Percentiles rank a stretch among this genome's conserved stretches.
Evolutionary conservation across 2,888 invertebrate genomes (phyloP).

Genomic region (Laspeyria flexula): DNA sequence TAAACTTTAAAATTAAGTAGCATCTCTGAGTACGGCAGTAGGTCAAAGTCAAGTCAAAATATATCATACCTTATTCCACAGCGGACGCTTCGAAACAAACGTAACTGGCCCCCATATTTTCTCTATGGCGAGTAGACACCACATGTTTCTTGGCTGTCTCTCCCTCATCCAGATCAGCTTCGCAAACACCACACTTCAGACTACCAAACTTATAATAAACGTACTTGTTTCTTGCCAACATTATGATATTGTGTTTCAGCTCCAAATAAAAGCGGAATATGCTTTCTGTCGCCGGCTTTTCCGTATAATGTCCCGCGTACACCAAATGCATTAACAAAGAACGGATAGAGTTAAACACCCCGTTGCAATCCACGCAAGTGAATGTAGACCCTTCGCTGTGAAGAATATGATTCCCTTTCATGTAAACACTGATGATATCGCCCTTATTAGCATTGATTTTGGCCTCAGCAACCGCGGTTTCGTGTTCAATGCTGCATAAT

Average conservation of each 20-base stretch:
- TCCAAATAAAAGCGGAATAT: slow-evolving; percentile 80
- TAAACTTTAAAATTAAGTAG: too few species aligned
- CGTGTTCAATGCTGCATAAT: slow-evolving; percentile 66
- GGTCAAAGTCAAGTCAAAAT: too few species aligned
- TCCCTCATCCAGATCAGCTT: slow-evolving; percentile 65
- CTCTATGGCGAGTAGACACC: slow-evolving; percentile 71
- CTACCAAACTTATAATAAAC: slow-evolving; percentile 74
- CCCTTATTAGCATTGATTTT: slow-evolving; percentile 61
- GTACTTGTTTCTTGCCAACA: slow-evolving; percentile 76
- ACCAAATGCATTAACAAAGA: slow-evolving; percentile 72
- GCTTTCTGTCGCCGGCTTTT: slow-evolving; percentile 67
- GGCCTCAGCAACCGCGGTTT: slow-evolving; percentile 59
- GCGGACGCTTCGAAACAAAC: slow-evolving; percentile 68
- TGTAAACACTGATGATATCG: slow-evolving; percentile 77
- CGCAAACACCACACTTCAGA: slow-evolving; percentile 76
- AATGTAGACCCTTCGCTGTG: slow-evolving; percentile 73
- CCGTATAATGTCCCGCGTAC: slow-evolving; percentile 70
- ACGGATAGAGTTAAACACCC: slow-evolving; percentile 71
- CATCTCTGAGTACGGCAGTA: too few species aligned
- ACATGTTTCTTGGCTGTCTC: slow-evolving; percentile 80
- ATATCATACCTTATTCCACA: slow-evolving; percentile 74
- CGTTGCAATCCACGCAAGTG: slow-evolving; percentile 64
- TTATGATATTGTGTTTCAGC: slow-evolving; percentile 76
- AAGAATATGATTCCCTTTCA: slow-evolving; percentile 72
- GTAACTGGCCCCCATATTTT: slow-evolving; percentile 81